Evolutionary conservation across 2,797 vertebrate genomes (phyloP), one percentile per base, ranked within the genome.

Genomic region (Pseudomugil tenellus): DNA sequence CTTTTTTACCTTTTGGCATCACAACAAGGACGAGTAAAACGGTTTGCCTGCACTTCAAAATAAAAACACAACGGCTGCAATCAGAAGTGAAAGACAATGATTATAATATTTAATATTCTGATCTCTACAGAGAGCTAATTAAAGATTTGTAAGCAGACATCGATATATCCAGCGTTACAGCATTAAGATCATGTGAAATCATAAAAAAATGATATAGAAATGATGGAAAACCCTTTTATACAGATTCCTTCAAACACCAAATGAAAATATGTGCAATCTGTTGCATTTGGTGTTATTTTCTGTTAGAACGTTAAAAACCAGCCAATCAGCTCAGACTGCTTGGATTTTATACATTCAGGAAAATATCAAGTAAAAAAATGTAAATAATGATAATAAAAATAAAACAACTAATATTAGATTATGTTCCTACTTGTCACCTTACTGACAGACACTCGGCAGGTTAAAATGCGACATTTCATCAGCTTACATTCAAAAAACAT

Each of bases 31-130:
- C 34, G 23, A 51, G 28, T 28, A 3, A 23, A 13, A 37, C 21
- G 39, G 19, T 32, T 28, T n/a, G n/a, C 64, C 7, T 43, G 16
- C 16, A 14, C 13, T 43, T 21, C 43, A 2, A 6, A 55, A 25
- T 25, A 29, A 49, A 28, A 78, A 53, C 55, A 77, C 14, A 70
- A 68, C 8, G 43, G 74, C 55, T 21, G 49, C 49, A 67, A 67
- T 46, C 19, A 31, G 35, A 86, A 66, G 71, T 74, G 68, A 85
- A 84, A 83, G 80, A 87, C 79, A 83, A 84, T 77, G 88, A 77
- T 85, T 90, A 91, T 91, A 91, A 92, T 93, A 92, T 93, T 92
- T 95, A 93, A 94, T 94, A 91, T 90, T 92, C 83, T 91, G 85
- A 89, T 88, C 89, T 92, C 89, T 91, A 93, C 89, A 92, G 86